Evolutionary conservation across 2,888 invertebrate species (phyloP).

Genomic region (Caenorhabditis sp.): DNA sequence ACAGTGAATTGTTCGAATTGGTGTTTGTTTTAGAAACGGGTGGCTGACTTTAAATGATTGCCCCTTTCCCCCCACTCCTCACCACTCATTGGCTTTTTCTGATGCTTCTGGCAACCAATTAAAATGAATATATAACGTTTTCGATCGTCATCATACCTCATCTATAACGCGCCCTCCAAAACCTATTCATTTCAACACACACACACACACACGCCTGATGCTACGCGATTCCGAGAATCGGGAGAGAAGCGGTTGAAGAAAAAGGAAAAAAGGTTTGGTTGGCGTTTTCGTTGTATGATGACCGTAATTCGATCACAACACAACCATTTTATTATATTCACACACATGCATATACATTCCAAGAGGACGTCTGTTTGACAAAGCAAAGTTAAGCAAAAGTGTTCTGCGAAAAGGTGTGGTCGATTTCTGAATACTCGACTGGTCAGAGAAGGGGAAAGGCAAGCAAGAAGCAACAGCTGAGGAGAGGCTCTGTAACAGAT

Average conservation of each 20-base stretch:
- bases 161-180: background rate
- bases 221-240: background rate
- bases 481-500: slow-evolving; percentile 40
- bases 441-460: slow-evolving; percentile 10
- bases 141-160: slow-evolving; percentile 51
- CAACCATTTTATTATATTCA: slow-evolving; percentile 48
- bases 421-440: slow-evolving; percentile 3
- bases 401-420: slow-evolving; percentile 46
- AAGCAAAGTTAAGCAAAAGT: slow-evolving; percentile 48
- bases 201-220: background rate
- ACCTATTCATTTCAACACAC: slow-evolving; percentile 31
- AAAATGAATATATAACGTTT: slow-evolving; percentile 45
- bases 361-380: slow-evolving; percentile 29
- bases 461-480: slow-evolving; percentile 45
- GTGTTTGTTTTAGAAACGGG: slow-evolving; percentile 31
- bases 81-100: slow-evolving; percentile 43
- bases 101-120: slow-evolving; percentile 51
- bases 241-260: background rate
- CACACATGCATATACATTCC: no score
- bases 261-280: background rate
- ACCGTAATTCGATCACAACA: slow-evolving; percentile 45
- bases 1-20: background rate
- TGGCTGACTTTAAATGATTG: slow-evolving; percentile 13
- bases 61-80: slow-evolving; percentile 16
- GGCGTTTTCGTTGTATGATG: slow-evolving; percentile 20